phyloP scores from a whole-genome alignment of 2,797 vertebrate genomes.

The Sebastes jordani region DNA sequence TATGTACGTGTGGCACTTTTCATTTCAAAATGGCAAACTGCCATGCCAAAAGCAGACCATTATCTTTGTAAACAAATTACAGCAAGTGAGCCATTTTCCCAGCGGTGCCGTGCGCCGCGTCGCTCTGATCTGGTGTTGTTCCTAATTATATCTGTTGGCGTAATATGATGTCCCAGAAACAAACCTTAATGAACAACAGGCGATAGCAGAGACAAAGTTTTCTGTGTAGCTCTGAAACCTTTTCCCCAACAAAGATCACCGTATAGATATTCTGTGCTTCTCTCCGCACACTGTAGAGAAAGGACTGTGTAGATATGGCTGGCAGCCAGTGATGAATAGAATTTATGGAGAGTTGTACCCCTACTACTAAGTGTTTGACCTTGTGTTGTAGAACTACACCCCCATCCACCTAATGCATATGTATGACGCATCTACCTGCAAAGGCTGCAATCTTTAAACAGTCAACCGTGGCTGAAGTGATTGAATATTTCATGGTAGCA shows the following conservation, averaged over 20 bases:
- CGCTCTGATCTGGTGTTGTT: constrained; percentile 50
- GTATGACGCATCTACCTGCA: constrained; percentile 25
- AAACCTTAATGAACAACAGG: constrained; percentile 59
- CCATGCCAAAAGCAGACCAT: neutral
- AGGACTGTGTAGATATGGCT: constrained; percentile 32
- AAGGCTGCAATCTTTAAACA: constrained; percentile 20
- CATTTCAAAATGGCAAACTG: neutral
- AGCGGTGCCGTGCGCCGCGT: neutral
- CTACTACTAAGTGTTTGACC: constrained; percentile 52
- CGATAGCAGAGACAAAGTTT: constrained; percentile 55
- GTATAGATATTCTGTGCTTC: constrained; percentile 38
- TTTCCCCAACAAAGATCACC: constrained; percentile 40
- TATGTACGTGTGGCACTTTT: neutral
- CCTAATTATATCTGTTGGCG: constrained; percentile 52
- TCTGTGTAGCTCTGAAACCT: constrained; percentile 26
- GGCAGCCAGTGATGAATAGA: constrained; percentile 48
- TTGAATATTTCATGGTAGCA: constrained; percentile 8
- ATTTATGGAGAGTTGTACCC: constrained; percentile 52
- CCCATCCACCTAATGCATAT: constrained; percentile 33
- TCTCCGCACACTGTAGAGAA: neutral
- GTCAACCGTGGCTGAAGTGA: neutral
- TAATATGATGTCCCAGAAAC: constrained; percentile 56
- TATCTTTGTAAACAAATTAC: constrained; percentile 2
- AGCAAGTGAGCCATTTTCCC: neutral
- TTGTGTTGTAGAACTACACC: constrained; percentile 54